Base-by-base conservation (phyloP, 2,888 invertebrate species). In the Epistrophe eligans region DNA sequence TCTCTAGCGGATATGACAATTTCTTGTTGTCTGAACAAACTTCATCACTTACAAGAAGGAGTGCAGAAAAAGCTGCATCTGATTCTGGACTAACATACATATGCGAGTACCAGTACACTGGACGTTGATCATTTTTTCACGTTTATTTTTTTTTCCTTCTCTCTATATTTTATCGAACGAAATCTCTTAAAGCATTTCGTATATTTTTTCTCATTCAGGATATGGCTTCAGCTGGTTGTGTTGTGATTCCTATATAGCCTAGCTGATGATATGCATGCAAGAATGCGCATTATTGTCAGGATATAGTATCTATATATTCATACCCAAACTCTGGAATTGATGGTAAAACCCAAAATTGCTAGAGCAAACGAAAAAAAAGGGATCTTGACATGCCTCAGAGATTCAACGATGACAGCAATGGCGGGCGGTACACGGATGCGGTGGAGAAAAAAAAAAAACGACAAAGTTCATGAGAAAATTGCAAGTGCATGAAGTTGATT, bases 401-500 rank as follows among this genome's bases (percentile, higher is more conserved):
- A 40, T 62, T 62, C 38, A 38, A 58, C 19, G 15, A 35, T 5
- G 11, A 15, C 4, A 2, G 15, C 15, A 8, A 7, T 8, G 28
- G 8, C 28, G 55, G 3, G 35, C 2, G 35, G 8, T 1, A 1
- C 35, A 35, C 35, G 35, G 35, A 9, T 7, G 9, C 9, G 35
- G 0, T 35, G 35, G 9, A 35, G 35, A 6, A 35, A 19, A 19
- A 62, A 62, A 24, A 24, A 60, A 40, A 43, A 24, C 15, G 24
- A 24, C 62, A 62, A 62, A 40, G 40, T 62, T 62, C 62, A 62
- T 62, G 62, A 62, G 62, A 62, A 62, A 40, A 62, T 10, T 62
- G 62, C 62, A 62, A 62, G 62, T 62, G 62, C 62, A 62, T 62
- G 62, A 62, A 38, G 58, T 58, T 58, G 35, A 58, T 58, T 58